Evolutionary conservation across 2,888 invertebrate genomes (phyloP), one percentile per base, ranked within the genome.

Genomic region (Phania funesta): DNA sequence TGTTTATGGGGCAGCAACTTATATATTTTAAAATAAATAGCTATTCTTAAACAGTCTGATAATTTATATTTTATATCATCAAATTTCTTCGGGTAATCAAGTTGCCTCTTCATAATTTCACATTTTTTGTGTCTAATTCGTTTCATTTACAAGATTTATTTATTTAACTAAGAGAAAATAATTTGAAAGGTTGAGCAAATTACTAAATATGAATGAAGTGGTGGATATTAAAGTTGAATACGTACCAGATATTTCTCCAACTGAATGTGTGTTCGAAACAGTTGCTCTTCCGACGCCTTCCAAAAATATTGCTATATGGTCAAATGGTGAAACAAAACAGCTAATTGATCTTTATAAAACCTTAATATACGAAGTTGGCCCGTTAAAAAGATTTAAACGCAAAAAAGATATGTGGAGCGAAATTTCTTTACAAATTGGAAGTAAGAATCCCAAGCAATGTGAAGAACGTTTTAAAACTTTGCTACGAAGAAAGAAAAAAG

Each of bases 341-440:
- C 16, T 71, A 1, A 13, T 75, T 13, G 75, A 75, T n/a, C 38
- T 75, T 18, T 41, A 65, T 48, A 56, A 35, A 20, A n/a, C 1
- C n/a, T 56, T 54, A 1, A 54, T 75, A 18, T 13, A 13, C n/a
- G 38, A 75, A 1, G 46, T 77, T 41, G 68, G 77, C 1, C 54
- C 71, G 0, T 6, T 9, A 0, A 64, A 56, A 26, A 62, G 46
- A 16, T 54, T 77, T 26, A 44, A 20, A 54, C 52, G 13, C 0
- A 75, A 75, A 29, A 58, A 50, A 26, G 58, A 65, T 16, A 75
- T 75, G 75, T 75, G 75, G 75, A 3, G 5, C 0, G 52, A 58
- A 54, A 75, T 75, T 16, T 65, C 75, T n/a, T 20, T 9, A 1
- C 44, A 67, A 3, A 35, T 65, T 48, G n/a, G 16, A 48, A 22